A percentile compares a stretch with the other conserved stretches of the same genome.
Evolutionary conservation across 1,140 invertebrate genomes (phyloP).

Genomic region (Vanessa tameamea): DNA sequence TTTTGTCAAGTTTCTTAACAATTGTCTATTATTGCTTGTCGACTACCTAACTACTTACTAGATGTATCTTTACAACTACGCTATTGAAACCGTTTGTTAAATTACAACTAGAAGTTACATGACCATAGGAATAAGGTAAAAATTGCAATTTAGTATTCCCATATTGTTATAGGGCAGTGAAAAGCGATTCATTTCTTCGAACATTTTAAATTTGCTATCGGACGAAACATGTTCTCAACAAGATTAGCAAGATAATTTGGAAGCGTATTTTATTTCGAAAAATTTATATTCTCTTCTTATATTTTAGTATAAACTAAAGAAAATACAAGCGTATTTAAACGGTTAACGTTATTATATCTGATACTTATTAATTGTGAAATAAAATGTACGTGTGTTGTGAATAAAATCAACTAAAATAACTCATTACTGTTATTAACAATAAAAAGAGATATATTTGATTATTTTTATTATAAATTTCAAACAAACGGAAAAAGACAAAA

Average conservation of each 20-base stretch:
- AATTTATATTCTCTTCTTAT: not conserved
- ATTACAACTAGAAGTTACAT: not conserved
- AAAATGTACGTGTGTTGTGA: no score
- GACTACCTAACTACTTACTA: conserved; percentile 60
- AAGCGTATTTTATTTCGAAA: not conserved
- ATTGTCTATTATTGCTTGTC: conserved; percentile 71
- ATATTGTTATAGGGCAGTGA: not conserved
- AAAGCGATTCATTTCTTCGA: not conserved
- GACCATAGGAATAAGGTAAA: not conserved
- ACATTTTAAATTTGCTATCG: not conserved
- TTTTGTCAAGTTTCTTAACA: conserved; percentile 68
- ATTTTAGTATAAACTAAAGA: not conserved
- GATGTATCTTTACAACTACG: conserved; percentile 14
- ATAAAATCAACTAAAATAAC: no score
- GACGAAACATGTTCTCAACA: not conserved
- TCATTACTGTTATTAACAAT: no score
- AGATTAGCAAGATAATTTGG: not conserved
- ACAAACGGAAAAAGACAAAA: no score
- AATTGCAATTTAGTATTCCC: not conserved
- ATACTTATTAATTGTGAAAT: no score
- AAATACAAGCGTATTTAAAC: not conserved
- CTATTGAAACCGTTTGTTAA: not conserved
- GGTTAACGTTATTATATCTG: not conserved
- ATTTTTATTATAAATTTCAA: no score
- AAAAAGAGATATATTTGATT: no score